A percentile compares a stretch with the other conserved stretches of the same genome.
phyloP scores from a whole-genome alignment of 2,113 vertebrate genomes.

The Otocyon megalotis region DNA sequence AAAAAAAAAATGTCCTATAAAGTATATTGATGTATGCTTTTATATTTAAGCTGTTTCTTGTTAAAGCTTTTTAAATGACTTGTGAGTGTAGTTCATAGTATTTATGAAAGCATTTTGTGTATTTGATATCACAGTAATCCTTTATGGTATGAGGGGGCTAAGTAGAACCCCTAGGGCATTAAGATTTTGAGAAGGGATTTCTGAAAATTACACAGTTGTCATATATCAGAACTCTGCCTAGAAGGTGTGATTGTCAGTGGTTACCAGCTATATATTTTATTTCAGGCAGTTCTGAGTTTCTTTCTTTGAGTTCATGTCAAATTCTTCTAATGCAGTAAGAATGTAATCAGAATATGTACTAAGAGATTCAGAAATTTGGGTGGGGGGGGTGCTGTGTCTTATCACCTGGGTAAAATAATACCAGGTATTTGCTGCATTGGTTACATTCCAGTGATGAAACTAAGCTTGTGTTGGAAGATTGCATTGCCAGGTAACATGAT shows the following conservation, averaged over 20 bases:
- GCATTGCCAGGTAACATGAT: background rate
- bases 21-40: background rate
- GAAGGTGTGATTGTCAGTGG: background rate
- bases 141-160: background rate
- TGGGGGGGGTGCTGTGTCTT: background rate
- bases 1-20: background rate
- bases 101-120: conserved; percentile 3
- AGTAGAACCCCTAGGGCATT: background rate
- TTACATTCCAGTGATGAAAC: background rate
- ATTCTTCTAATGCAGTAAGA: conserved; percentile 1
- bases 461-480: conserved; percentile 14
- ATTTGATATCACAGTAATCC: background rate
- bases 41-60: background rate
- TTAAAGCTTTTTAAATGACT: conserved; percentile 19
- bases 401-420: conserved; percentile 44
- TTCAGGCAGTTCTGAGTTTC: background rate
- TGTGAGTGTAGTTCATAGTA: background rate
- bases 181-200: conserved; percentile 53
- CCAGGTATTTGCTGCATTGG: conserved; percentile 27
- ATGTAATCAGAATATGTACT: conserved; percentile 19
- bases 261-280: background rate
- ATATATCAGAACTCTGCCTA: background rate
- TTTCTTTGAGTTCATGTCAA: conserved; percentile 23
- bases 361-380: background rate
- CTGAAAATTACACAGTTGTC: background rate